phyloP scores from a whole-genome alignment of 2,888 invertebrate species.

The Eucera pruinosa region DNA sequence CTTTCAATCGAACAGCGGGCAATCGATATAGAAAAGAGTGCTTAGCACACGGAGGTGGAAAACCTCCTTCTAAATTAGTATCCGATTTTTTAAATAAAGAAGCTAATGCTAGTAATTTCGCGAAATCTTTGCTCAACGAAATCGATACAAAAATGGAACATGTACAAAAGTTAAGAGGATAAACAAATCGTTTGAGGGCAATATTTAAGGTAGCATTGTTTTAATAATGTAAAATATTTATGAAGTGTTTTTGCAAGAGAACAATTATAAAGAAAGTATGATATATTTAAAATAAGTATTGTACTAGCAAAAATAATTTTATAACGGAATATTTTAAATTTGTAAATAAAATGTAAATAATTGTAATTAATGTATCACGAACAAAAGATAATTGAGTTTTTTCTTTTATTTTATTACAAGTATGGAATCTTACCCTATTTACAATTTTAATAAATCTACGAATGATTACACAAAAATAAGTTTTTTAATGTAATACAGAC shows the following conservation, averaged over 20 bases:
- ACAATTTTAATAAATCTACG: conserved; percentile 79
- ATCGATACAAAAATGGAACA: conserved; percentile 88
- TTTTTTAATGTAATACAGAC: conserved; percentile 71
- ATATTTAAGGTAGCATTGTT: conserved; percentile 3
- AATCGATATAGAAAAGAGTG: conserved; percentile 91
- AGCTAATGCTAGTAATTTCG: conserved; percentile 91
- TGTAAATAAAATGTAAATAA: conserved; percentile 58
- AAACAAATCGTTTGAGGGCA: conserved; percentile 12
- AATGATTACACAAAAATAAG: conserved; percentile 82
- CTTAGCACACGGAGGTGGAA: conserved; percentile 94
- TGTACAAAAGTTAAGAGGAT: conserved; percentile 76
- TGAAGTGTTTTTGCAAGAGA: conserved; percentile 9
- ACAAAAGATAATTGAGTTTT: conserved; percentile 45
- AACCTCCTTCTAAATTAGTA: conserved; percentile 91
- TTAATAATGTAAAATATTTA: not conserved
- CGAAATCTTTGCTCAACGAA: conserved; percentile 91
- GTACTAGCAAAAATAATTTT: conserved; percentile 19
- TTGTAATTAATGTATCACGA: conserved; percentile 35
- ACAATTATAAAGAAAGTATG: conserved; percentile 7
- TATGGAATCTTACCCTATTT: conserved; percentile 79
- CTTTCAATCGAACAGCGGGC: conserved; percentile 91
- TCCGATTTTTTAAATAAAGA: conserved; percentile 91
- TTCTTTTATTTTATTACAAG: conserved; percentile 81
- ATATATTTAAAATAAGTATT: not conserved
- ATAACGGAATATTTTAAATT: conserved; percentile 14